Evolutionary conservation across 2,888 invertebrate species (phyloP), one percentile per base, ranked within the genome.

Genomic region (Caenorhabditis sp.): DNA sequence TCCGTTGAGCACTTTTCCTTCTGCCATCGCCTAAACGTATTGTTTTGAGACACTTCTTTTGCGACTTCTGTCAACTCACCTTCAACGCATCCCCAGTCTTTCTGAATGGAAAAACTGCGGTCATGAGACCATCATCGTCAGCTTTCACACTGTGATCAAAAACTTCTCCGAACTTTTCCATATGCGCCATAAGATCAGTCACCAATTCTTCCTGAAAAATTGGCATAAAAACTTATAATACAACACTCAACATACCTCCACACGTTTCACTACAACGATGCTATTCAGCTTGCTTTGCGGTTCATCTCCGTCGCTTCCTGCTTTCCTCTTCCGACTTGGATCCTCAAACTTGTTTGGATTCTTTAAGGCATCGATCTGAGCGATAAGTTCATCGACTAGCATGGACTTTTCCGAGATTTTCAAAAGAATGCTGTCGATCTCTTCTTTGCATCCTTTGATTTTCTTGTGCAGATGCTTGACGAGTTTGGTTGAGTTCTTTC

Each of bases 381-480:
- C 70, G 10, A 24, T 28, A 19, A 68, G 59, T 28, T 83, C 70
- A 54, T 83, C 83, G 3, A 83, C 83, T 4, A 70, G 3, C 69
- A 75, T 58, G 14, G 83, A 74, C 49, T 83, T 79, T 19, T 83
- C 75, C 0, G 83, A 83, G 2, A 83, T 83, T 49, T 76, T 69
- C 38, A 83, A n/a, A 28, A 83, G 38, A 14, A 74, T 69, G 5
- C 31, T 47, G 26, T 87, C 83, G 6, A 88, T 94, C 0, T 95
- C 95, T 68, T 95, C 95, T 90, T 96, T 96, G 7, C 95, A 94
- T 26, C 88, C 90, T 16, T 88, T 90, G 85, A 93, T 93, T 94
- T 95, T 95, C 69, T 95, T 95, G 91, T 97, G 96, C 35, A 96
- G 94, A 84, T 95, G 95, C 87, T 95, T 95, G 80, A 97, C 95